Base-by-base conservation (phyloP, 2,888 invertebrate species). In the Nephrotoma appendiculata region DNA sequence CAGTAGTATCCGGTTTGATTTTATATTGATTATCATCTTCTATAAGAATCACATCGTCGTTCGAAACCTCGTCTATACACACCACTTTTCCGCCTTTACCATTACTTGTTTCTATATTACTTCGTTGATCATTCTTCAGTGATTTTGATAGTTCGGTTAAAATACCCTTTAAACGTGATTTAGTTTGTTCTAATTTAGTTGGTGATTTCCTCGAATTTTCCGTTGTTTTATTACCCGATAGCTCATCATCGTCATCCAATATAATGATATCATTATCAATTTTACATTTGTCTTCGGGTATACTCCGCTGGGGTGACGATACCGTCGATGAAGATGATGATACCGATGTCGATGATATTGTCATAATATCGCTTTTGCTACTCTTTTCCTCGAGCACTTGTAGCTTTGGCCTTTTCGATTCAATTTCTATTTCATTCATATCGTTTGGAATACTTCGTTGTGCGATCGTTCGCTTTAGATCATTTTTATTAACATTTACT, bases 151-250 rank as follows among this genome's bases (percentile, higher is more conserved):
- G 6, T 44, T 86, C 15, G n/a, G 57, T 57, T 43, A 87, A 44
- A 19, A 87, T 57, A 41, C 52, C 57, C 41, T 44, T 83, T 45
- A 86, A 42, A 9, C 52, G 85, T 42, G 86, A 86, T 86, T 86
- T 86, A 3, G 86, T 44, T 87, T 87, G 83, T 83, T 87, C 87
- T 41, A 57, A 71, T 85, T 86, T 87, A 11, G 52, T 44, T 15
- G 42, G 9, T 9, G 42, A n/a, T 42, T 42, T 42, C 7, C 15
- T 57, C 5, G 15, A 3, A 2, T 71, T 71, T 71, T 71, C 71
- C 31, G 71, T 19, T 9, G 31, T 9, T 31, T 71, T 71, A 71
- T 11, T 31, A 31, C 11, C 31, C 11, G 71, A 71, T 31, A 71
- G 9, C 9, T 71, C 71, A 31, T 71, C 71, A 71, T 71, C 71